Base-by-base conservation (phyloP, 1,140 invertebrate species). In the Octopus sinensis region DNA sequence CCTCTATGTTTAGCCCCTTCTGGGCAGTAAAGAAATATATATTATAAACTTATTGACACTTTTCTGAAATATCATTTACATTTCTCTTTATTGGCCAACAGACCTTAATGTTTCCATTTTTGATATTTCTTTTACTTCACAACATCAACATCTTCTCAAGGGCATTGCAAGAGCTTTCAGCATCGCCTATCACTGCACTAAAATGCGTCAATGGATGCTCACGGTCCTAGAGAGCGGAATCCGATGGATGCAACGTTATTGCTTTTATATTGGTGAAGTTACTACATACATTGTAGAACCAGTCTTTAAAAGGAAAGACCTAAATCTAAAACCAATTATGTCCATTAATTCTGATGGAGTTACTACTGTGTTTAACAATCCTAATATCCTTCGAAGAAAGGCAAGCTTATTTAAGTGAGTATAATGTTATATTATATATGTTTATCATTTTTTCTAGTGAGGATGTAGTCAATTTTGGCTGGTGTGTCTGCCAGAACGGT, bases 151-250 rank as follows among this genome's bases (percentile, higher is more conserved):
- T 43, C 30, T 43, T 43, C 73, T 80, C 4, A 79, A 91, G 90
- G 90, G 89, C 81, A 86, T 91, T 23, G 87, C 89, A 7, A 90
- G 89, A 78, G 83, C 88, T n/a, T 90, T 91, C 81, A 90, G 89
- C 81, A 89, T 89, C 76, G 87, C 89, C n/a, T 90, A 89, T 83
- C 89, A 90, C 79, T 83, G 86, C 68, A 87, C 90, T 6, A 89
- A 90, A 79, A 86, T 88, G 84, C 84, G 87, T 9, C 86, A 86
- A 79, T 90, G 90, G 81, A 84, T 88, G 53, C 79, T 90, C 79
- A 82, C 87, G 17, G 90, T 90, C 52, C 86, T 87, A n/a, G 90
- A 90, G 83, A 89, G 87, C 80, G 90, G 90, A 30, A 84, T 89
- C 10, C 88, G 88, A 0, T 91, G 90, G 90, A 90, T 91, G 53